Evolutionary conservation across 1,140 invertebrate species (phyloP).

Genomic region (Cydia pomonella): DNA sequence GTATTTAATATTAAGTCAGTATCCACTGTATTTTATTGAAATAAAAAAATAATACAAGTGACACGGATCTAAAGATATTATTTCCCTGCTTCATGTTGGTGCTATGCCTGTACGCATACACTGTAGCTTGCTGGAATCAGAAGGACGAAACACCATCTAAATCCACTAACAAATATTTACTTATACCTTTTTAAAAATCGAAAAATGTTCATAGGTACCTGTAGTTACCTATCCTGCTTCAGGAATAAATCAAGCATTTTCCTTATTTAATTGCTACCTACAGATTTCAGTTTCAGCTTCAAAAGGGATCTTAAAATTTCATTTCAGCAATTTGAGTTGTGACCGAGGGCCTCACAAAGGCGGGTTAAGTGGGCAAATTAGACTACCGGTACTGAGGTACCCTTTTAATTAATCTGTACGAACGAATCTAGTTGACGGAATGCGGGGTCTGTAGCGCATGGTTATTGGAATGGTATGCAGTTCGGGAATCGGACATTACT

Average conservation of each 20-base stretch:
- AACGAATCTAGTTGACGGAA: slow-evolving; percentile 3
- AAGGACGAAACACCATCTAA: too few species aligned
- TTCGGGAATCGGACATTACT: too few species aligned
- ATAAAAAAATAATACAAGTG: too few species aligned
- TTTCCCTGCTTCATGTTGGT: too few species aligned
- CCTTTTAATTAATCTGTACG: slow-evolving; percentile 20
- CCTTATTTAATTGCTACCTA: slow-evolving; percentile 45
- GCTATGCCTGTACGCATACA: too few species aligned
- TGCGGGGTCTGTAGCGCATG: not conserved
- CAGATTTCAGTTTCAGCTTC: slow-evolving; percentile 39
- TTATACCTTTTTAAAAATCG: too few species aligned
- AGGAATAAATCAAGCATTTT: slow-evolving; percentile 35
- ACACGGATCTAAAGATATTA: too few species aligned
- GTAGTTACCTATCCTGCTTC: not conserved
- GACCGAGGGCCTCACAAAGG: slow-evolving; percentile 48
- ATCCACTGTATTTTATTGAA: too few species aligned
- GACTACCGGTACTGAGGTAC: slow-evolving; percentile 38
- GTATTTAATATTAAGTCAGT: too few species aligned
- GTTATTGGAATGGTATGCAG: not conserved
- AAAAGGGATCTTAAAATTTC: slow-evolving; percentile 54
- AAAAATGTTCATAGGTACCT: too few species aligned
- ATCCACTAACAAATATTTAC: too few species aligned
- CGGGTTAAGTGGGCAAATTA: slow-evolving; percentile 47
- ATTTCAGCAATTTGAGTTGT: slow-evolving; percentile 49
- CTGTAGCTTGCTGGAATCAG: too few species aligned